These are phyloP conservation scores for Mythimna albipuncta DNA, from an alignment of 2,888 invertebrate genomes.

Conservation along the genomic window DNA sequence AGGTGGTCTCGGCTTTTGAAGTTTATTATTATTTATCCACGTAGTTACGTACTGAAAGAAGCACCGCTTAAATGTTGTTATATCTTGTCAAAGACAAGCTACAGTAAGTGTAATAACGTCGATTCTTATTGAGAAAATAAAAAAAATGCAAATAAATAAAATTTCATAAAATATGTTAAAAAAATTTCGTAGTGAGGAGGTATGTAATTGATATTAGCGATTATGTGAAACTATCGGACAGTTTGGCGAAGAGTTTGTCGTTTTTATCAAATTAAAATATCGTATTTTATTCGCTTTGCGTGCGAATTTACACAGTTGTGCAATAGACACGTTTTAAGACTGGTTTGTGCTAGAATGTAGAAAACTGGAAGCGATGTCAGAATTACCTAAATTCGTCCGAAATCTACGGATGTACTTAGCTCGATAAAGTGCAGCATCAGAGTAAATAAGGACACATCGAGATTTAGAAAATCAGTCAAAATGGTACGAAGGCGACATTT, in stretches of 20 bases:
- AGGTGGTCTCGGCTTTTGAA: conserved; percentile 18
- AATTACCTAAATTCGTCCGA: not conserved
- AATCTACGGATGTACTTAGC: not conserved
- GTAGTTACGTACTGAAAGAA: conserved; percentile 73
- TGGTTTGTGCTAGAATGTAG: conserved; percentile 24
- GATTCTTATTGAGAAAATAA: conserved; percentile 59
- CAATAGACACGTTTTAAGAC: conserved; percentile 43
- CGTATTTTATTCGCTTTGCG: conserved; percentile 73
- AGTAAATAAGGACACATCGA: not conserved
- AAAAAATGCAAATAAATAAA: conserved; percentile 53
- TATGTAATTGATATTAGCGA: conserved; percentile 66
- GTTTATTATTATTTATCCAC: conserved; percentile 30
- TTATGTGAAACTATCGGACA: conserved; percentile 58
- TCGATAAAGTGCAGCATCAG: not conserved
- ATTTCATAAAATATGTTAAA: conserved; percentile 53
- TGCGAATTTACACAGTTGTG: conserved; percentile 65
- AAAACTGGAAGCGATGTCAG: not conserved
- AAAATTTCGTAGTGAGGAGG: conserved; percentile 47
- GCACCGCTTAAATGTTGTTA: conserved; percentile 70
- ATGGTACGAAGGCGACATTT: too few relatives aligned
- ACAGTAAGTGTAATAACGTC: conserved; percentile 69
- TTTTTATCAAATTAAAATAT: conserved; percentile 66
- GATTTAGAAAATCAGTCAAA: too few relatives aligned
- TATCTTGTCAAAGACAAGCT: conserved; percentile 70
- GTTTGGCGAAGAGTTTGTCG: conserved; percentile 60